A percentile compares a stretch with the other conserved stretches of the same genome.
Evolutionary conservation across 2,888 invertebrate genomes (phyloP).

Genomic region (Cactoblastis cactorum): DNA sequence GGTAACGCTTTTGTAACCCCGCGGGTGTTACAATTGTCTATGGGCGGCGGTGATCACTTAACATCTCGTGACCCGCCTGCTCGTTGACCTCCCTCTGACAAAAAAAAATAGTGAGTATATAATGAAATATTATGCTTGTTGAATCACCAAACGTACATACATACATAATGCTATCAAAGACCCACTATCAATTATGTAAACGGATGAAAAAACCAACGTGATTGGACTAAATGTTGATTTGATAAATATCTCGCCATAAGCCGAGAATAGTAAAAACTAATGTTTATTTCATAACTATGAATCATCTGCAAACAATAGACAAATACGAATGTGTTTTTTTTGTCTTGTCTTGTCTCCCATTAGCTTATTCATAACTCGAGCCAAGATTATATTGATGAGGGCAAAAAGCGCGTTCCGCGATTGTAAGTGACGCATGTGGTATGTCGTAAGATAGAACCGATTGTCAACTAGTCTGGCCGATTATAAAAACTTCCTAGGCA

Average conservation of each 20-base stretch:
- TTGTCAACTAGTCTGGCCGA: background rate
- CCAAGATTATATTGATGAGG: slow-evolving; percentile 1
- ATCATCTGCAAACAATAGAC: slow-evolving; percentile 9
- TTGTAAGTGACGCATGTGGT: background rate
- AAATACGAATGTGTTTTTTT: slow-evolving; percentile 1
- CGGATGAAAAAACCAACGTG: background rate
- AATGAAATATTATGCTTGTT: no score
- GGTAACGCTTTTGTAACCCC: no score
- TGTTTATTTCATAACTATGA: slow-evolving; percentile 4
- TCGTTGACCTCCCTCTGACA: no score
- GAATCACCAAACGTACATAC: no score
- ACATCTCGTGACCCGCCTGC: no score
- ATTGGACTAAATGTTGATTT: background rate
- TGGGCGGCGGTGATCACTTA: no score
- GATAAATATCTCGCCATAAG: background rate
- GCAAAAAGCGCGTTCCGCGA: background rate
- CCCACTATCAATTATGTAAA: background rate
- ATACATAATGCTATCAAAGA: background rate
- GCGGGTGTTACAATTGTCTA: no score
- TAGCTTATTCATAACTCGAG: slow-evolving; percentile 2
- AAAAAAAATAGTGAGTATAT: background rate
- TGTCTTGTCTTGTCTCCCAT: background rate
- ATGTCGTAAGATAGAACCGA: background rate
- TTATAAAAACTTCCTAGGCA: no score
- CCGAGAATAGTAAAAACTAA: slow-evolving; percentile 3